Evolutionary conservation across 2,797 vertebrate species (phyloP).

Genomic region (Leptatherina wallacei): DNA sequence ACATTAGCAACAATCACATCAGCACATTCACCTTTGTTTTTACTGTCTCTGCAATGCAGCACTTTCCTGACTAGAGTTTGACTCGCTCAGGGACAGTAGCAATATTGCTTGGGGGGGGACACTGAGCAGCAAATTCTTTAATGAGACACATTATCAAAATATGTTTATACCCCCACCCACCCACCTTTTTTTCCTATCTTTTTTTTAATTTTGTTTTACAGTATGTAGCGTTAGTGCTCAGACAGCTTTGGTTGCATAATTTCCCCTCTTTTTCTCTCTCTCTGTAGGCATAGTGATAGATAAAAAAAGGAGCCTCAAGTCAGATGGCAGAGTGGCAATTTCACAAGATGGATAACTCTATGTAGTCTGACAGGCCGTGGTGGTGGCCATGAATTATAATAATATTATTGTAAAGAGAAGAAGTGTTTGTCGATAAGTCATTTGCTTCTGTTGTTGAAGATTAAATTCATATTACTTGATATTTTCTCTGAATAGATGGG

Average conservation of each 20-base stretch:
- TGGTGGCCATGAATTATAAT: constrained; percentile 29
- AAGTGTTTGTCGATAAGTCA: constrained; percentile 59
- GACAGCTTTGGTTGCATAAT: constrained; percentile 54
- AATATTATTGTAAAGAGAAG: constrained; percentile 34
- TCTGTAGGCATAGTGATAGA: constrained; percentile 23
- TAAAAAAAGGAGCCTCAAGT: constrained; percentile 36
- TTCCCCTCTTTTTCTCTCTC: constrained; percentile 10
- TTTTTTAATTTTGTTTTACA: constrained; percentile 18
- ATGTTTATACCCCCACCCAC: constrained; percentile 26
- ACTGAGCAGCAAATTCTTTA: constrained; percentile 41
- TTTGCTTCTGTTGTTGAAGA: constrained; percentile 48
- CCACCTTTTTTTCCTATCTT: too few relatives aligned
- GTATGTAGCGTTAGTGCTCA: constrained; percentile 11
- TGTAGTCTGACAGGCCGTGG: constrained; percentile 10
- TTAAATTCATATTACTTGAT: constrained; percentile 43
- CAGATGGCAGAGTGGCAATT: constrained; percentile 42
- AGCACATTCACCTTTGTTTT: constrained; percentile 43
- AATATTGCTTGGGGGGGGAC: constrained; percentile 46
- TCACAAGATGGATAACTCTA: constrained; percentile 35
- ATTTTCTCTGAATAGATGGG: constrained; percentile 21
- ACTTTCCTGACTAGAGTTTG: constrained; percentile 22
- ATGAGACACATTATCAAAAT: constrained; percentile 44
- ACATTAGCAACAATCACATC: constrained; percentile 25
- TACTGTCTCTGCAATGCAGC: constrained; percentile 48
- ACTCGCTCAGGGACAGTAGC: constrained; percentile 28